Base-by-base conservation (phyloP, 1,140 invertebrate species). In the Bombus pyrosoma region DNA sequence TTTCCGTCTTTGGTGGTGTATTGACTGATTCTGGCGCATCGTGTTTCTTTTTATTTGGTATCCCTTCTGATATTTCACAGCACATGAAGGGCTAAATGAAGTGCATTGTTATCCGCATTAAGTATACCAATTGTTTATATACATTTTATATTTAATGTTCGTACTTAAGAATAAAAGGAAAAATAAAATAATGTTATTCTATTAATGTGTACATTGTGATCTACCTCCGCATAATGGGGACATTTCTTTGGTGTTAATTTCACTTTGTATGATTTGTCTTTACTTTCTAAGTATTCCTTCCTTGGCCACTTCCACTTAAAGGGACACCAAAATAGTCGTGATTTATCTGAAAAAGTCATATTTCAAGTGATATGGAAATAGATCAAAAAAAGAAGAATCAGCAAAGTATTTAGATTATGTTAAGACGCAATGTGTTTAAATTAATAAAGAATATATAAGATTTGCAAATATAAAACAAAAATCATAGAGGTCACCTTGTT, bases 31-130 rank as follows among this genome's bases (percentile, higher is more conserved):
- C 22, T 3, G 13, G 39, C 22, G 1, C 0, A 37, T n/a, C 2
- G 0, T 25, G 15, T 37, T 64, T 41, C 9, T 74, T 89, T 25
- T 89, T 87, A 25, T 69, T 84, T 39, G 93, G 90, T 83, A 93
- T 93, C 2, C 93, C 93, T 87, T 93, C 91, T 28, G 91, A 90
- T 78, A 90, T 85, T 25, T 93, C 88, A 43, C 78, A 89, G 43
- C 77, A 87, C 32, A 81, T 53, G n/a, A 80, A 86, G 12, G 90
- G 80, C 92, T 93, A 62, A 71, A 68, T 73, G 22, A 43, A 57
- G 64, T 73, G 25, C 34, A 13, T 39, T 22, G 32, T 83, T 66
- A 66, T 37, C 28, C 22, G 15, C 59, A 18, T 41, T 41, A 22
- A 59, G 69, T 72, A 72, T 72, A 41, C 13, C 15, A 41, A 68